Conservation (phyloP, 2,113 vertebrate species). For the Andinoacara biseriatus region DNA sequence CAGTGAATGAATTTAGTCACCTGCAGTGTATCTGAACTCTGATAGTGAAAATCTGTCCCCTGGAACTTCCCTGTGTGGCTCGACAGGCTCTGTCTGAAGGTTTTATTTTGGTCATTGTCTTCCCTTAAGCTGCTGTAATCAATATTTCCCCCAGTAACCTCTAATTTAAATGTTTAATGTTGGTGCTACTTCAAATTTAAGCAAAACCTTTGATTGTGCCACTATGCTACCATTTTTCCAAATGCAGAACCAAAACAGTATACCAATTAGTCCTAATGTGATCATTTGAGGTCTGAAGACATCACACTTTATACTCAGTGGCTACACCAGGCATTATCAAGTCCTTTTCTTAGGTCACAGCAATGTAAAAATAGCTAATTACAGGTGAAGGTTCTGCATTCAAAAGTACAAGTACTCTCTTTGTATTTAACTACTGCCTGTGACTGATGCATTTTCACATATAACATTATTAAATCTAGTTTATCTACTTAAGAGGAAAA, state of each 20-base stretch:
- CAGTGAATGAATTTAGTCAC: not conserved
- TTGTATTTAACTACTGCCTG: not conserved
- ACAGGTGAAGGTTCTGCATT: not conserved
- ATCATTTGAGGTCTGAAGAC: not conserved
- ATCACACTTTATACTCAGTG: not conserved
- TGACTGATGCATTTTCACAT: not conserved
- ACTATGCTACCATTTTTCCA: not conserved
- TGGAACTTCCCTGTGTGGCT: not conserved
- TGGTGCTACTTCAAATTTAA: not conserved
- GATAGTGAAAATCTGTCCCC: not conserved
- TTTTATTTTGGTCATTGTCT: not conserved
- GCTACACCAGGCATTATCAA: not conserved
- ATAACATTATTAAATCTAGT: not conserved
- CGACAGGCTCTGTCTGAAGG: not conserved
- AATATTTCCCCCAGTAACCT: too few relatives aligned
- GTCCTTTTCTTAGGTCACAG: not conserved
- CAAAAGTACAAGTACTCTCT: not conserved
- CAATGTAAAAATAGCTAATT: not conserved
- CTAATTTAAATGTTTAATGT: not conserved
- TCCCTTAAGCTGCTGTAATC: not conserved
- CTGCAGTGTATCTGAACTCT: not conserved
- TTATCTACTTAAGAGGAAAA: not conserved
- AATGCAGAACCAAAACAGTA: not conserved
- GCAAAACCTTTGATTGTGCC: not conserved
- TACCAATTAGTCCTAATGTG: not conserved